Conservation (phyloP, 2,113 vertebrate species). For the Hypanus sabinus region DNA sequence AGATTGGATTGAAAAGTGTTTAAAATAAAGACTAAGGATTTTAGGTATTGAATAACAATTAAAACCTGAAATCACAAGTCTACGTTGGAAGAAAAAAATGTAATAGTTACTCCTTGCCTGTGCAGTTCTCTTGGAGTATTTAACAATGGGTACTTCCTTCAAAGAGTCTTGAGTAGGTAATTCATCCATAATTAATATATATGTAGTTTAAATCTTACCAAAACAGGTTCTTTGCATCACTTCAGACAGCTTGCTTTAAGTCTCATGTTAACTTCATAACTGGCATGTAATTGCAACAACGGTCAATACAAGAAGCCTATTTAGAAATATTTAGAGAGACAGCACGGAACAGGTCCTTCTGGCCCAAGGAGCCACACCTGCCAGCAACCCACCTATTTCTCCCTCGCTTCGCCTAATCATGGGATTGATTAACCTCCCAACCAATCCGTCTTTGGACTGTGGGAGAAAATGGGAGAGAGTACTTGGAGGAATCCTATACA, state of each 20-base stretch:
- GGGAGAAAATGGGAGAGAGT: too few relatives aligned
- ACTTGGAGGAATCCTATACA: too few relatives aligned
- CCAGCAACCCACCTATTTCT: too few relatives aligned
- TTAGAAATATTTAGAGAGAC: too few relatives aligned
- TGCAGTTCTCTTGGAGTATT: background rate
- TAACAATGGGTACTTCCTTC: background rate
- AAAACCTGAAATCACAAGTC: background rate
- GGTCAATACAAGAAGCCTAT: background rate
- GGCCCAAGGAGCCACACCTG: too few relatives aligned
- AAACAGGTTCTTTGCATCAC: background rate
- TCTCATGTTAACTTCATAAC: background rate
- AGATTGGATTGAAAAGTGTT: background rate
- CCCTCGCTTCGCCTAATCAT: too few relatives aligned
- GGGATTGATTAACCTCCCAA: too few relatives aligned
- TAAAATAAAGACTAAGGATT: background rate
- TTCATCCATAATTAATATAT: background rate
- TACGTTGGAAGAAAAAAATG: background rate
- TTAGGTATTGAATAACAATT: background rate
- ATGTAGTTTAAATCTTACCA: background rate
- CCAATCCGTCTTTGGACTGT: too few relatives aligned
- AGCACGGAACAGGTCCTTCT: too few relatives aligned
- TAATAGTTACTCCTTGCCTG: background rate
- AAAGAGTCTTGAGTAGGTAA: background rate
- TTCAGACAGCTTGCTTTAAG: background rate
- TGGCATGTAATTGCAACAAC: background rate